Evolutionary conservation across 64 coral and sea anemone species (phyloP).

Genomic region (Orbicella faveolata): DNA sequence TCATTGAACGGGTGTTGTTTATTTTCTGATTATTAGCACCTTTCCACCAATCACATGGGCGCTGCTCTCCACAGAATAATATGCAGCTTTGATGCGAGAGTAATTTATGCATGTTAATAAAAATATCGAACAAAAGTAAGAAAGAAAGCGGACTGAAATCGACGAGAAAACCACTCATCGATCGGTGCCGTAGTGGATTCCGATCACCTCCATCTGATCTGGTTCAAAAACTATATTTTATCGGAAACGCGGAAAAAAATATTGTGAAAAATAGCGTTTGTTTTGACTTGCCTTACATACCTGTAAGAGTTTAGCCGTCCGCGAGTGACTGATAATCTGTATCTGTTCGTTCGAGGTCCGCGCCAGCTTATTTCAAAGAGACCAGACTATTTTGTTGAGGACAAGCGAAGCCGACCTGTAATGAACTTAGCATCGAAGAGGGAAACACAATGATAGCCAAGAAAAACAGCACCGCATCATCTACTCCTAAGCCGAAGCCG

Average conservation of each 20-base stretch:
- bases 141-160: slow-evolving; percentile 21
- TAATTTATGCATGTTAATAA: slow-evolving; percentile 40
- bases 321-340: slow-evolving; percentile 10
- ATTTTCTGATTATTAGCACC: slow-evolving; percentile 29
- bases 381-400: not conserved
- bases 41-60: slow-evolving; percentile 23
- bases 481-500: slow-evolving; percentile 42
- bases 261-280: not conserved
- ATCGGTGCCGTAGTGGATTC: not conserved
- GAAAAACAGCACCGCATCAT: slow-evolving; percentile 32
- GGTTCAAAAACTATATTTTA: not conserved
- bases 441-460: slow-evolving; percentile 44
- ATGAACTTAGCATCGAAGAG: not conserved
- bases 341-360: not conserved
- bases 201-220: not conserved
- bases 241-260: not conserved
- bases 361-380: not conserved
- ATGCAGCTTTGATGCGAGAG: slow-evolving; percentile 10
- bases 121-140: slow-evolving; percentile 53
- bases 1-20: slow-evolving; percentile 40
- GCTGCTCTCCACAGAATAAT: slow-evolving; percentile 1
- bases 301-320: not conserved
- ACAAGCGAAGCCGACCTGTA: not conserved
- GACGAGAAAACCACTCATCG: slow-evolving; percentile 7
- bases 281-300: not conserved